Evolutionary conservation across 2,888 invertebrate species (phyloP).

Genomic region (Heterodera filipjevi): DNA sequence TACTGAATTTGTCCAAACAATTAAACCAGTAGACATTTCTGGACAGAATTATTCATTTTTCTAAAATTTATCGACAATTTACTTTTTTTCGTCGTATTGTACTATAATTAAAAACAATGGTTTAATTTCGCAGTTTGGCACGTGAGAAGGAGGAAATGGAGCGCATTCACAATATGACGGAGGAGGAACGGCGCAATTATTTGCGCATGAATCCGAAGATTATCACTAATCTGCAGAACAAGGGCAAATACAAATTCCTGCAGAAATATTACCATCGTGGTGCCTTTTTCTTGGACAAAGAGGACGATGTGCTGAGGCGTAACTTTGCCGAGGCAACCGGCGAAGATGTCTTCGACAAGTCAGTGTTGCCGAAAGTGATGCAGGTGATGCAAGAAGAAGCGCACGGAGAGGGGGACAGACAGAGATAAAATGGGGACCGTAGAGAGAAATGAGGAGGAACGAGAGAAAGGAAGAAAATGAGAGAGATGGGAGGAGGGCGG

Average conservation of each 20-base stretch:
- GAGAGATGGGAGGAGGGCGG: no score
- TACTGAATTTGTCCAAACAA: no score
- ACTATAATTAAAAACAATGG: background rate
- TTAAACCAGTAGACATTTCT: no score
- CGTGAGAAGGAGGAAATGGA: conserved; percentile 73
- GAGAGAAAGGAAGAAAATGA: background rate
- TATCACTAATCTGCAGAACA: conserved; percentile 72
- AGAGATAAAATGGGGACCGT: background rate
- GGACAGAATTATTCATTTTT: no score
- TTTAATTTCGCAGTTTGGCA: conserved; percentile 41
- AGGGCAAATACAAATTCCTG: conserved; percentile 98
- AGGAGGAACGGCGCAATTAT: conserved; percentile 90
- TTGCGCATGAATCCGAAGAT: conserved; percentile 84
- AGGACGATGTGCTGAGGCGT: conserved; percentile 72
- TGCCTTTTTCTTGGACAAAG: conserved; percentile 85
- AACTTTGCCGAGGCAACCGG: conserved; percentile 93
- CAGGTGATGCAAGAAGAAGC: conserved; percentile 73
- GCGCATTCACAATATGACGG: conserved; percentile 86
- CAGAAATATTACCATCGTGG: conserved; percentile 99
- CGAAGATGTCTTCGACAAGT: conserved; percentile 99
- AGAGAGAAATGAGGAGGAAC: background rate
- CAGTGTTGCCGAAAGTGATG: conserved; percentile 97
- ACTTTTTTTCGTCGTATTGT: no score
- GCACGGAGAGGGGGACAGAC: background rate
- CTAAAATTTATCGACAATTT: no score